Base-by-base conservation (phyloP, 1,140 invertebrate genomes). In the Caenorhabditis brenneri region DNA sequence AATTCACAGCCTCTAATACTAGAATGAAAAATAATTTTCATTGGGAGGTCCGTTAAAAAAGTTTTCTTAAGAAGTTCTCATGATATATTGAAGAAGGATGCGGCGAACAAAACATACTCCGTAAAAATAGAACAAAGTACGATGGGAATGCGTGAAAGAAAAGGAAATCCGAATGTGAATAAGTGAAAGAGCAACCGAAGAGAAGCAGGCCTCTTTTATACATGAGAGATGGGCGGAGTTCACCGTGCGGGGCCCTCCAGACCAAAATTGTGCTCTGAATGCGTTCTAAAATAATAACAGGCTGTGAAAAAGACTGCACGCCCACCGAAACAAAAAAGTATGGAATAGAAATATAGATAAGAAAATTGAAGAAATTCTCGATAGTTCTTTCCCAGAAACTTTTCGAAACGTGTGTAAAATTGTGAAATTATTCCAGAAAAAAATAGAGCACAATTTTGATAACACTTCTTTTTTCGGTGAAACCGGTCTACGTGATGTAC, bases 401-500 rank as follows among this genome's bases (percentile, higher is more conserved):
- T 16, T n/a, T 51, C n/a, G 48, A 51, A 51, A 51, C 16, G 42
- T n/a, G 7, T 19, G 48, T 51, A 27, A 9, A 27, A 12, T 55
- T 24, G 7, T 74, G 22, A 46, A 74, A 46, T 27, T 24, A 46
- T 74, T 74, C 65, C 36, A 74, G 65, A 74, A 74, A 74, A n/a
- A 33, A 39, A 12, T 27, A n/a, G 2, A 19, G 6, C 16, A 65
- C 31, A n/a, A n/a, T 42, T 24, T 12, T 74, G 36, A 33, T 74
- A 42, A 74, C 42, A 33, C 10, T 24, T 10, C 7, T 0, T 74
- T 27, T 16, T 74, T 74, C 36, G 36, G 36, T 42, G 65, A 74
- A 65, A 74, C 24, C 65, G 36, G 65, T 74, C 65, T 42, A 42
- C 65, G 36, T 74, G 65, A 74, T 46, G 65, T 74, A 74, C 15